Conservation (phyloP, 92 coral and sea anemone genomes). For the Epizoanthus ramosus region DNA sequence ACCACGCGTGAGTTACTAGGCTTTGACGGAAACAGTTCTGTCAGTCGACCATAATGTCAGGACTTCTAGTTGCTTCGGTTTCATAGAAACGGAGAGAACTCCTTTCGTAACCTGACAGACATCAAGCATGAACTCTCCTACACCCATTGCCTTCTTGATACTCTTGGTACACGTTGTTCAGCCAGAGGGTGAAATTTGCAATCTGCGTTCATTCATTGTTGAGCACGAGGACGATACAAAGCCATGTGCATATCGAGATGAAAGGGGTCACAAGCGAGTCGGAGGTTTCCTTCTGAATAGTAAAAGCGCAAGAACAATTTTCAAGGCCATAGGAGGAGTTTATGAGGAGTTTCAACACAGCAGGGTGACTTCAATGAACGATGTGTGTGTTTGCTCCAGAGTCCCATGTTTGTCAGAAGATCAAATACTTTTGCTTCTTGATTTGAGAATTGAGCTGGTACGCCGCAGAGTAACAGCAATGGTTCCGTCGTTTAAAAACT, state of each 20-base stretch:
- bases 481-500: constrained; percentile 18
- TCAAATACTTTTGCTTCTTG: constrained; percentile 25
- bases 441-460: constrained; percentile 26
- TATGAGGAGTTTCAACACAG: constrained; percentile 14
- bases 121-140: constrained; percentile 4
- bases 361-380: constrained; percentile 1
- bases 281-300: constrained; percentile 21
- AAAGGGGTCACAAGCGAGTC: neutral
- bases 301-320: constrained; percentile 7
- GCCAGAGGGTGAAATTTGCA: neutral
- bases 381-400: constrained; percentile 17
- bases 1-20: constrained; percentile 11
- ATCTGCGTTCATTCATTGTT: constrained; percentile 30
- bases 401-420: constrained; percentile 39
- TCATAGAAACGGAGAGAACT: neutral
- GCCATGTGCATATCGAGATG: constrained; percentile 36
- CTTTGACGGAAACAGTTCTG: constrained; percentile 31
- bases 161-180: neutral
- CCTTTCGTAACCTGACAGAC: neutral
- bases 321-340: constrained; percentile 12
- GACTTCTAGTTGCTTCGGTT: neutral
- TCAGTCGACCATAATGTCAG: neutral
- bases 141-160: neutral
- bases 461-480: neutral
- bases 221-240: constrained; percentile 23